These are phyloP conservation scores for Ophioderma brevispina DNA, from an alignment of 35 echinoderm and acorn worm genomes.

Conservation along the genomic window DNA sequence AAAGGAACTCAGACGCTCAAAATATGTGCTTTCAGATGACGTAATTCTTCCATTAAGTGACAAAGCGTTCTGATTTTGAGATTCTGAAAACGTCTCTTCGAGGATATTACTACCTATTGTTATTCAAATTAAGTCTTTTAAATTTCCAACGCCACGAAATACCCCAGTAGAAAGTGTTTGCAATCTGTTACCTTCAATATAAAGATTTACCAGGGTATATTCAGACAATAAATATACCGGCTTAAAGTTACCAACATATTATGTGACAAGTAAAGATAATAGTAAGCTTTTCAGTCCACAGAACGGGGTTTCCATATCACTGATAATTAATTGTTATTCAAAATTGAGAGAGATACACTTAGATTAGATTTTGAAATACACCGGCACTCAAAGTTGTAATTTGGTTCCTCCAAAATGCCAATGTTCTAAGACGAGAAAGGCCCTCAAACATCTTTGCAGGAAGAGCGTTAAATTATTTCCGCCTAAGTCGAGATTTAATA, in stretches of 20 bases:
- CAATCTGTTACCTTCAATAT: not conserved
- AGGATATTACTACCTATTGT: not conserved
- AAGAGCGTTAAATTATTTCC: too few species aligned
- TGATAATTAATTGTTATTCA: too few species aligned
- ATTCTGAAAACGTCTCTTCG: not conserved
- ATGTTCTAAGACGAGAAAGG: too few species aligned
- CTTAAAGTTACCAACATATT: not conserved
- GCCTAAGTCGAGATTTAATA: too few species aligned
- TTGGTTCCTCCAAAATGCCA: too few species aligned
- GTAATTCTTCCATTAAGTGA: not conserved
- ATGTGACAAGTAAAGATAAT: too few species aligned
- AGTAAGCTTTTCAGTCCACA: too few species aligned
- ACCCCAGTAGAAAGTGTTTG: not conserved
- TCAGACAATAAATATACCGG: not conserved
- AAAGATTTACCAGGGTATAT: not conserved
- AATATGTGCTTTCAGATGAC: not conserved
- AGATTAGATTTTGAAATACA: too few species aligned
- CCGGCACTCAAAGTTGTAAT: too few species aligned
- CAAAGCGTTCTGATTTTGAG: not conserved
- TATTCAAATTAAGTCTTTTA: not conserved
- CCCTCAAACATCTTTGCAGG: too few species aligned
- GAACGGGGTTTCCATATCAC: too few species aligned
- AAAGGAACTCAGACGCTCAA: not conserved
- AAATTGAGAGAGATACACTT: too few species aligned
- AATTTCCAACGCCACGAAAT: not conserved